phyloP scores from a whole-genome alignment of 2,797 vertebrate species.

The Sebastes miniatus region DNA sequence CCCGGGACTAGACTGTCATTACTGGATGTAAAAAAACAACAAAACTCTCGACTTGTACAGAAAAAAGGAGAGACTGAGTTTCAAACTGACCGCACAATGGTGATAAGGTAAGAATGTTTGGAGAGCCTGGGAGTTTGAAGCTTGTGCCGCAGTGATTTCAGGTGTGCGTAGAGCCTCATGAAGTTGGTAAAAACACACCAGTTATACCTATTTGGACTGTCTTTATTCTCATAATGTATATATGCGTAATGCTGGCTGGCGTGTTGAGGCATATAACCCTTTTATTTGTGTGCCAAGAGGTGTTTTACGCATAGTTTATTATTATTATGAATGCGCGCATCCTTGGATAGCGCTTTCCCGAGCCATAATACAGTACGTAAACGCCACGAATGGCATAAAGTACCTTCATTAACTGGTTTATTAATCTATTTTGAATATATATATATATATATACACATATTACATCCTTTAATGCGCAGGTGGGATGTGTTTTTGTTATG shows the following conservation, averaged over 20 bases:
- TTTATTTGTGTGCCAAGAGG: background rate
- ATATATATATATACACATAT: background rate
- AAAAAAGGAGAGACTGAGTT: constrained; percentile 61
- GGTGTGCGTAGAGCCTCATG: constrained; percentile 42
- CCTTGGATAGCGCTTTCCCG: background rate
- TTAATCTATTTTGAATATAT: background rate
- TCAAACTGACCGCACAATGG: constrained; percentile 68
- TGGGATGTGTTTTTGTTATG: background rate
- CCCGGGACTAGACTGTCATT: constrained; percentile 57
- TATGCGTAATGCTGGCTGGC: background rate
- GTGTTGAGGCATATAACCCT: background rate
- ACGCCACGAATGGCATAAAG: background rate
- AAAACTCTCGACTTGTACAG: constrained; percentile 33
- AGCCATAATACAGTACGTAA: background rate
- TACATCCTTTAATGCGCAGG: background rate
- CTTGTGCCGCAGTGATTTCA: constrained; percentile 70
- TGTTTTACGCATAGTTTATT: constrained; percentile 19
- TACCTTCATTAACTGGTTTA: background rate
- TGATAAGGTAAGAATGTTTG: constrained; percentile 75
- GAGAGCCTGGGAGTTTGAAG: constrained; percentile 29
- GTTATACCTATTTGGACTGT: background rate
- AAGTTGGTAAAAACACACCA: constrained; percentile 40
- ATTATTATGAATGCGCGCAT: constrained; percentile 1
- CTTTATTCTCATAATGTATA: background rate
- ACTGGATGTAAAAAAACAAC: constrained; percentile 75